phyloP scores from a whole-genome alignment of 1,140 invertebrate genomes.

The Zaprionus gabonicus region DNA sequence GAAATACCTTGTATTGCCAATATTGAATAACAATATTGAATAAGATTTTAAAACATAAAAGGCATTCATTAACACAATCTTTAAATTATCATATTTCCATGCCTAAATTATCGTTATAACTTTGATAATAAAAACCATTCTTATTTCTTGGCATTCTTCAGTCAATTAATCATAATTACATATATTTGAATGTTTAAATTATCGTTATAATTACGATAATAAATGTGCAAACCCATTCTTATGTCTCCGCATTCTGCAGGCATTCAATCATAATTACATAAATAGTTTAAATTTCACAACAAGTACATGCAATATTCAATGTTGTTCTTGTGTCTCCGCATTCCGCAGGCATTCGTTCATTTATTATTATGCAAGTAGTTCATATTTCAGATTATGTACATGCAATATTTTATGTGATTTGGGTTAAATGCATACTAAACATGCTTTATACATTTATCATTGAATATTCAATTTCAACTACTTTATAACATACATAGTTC shows the following conservation, averaged over 20 bases:
- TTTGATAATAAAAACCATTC: not conserved
- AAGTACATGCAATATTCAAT: not conserved
- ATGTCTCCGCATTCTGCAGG: not conserved
- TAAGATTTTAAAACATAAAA: not conserved
- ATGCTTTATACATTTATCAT: slow-evolving; percentile 46
- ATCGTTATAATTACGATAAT: not conserved
- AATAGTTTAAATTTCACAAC: no score
- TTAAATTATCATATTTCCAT: not conserved
- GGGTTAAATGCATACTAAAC: slow-evolving; percentile 8
- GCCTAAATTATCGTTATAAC: no score
- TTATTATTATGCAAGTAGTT: not conserved
- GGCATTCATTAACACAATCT: not conserved
- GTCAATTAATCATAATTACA: not conserved
- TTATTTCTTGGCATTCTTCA: not conserved
- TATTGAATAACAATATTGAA: not conserved
- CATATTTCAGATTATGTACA: not conserved
- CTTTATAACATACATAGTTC: slow-evolving; percentile 47
- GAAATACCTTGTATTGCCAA: not conserved
- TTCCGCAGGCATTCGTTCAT: not conserved
- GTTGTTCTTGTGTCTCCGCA: not conserved
- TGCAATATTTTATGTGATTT: not conserved
- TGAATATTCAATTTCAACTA: slow-evolving; percentile 62
- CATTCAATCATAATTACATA: not conserved
- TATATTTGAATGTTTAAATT: not conserved
- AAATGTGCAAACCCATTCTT: not conserved